Conservation (phyloP, 1,140 invertebrate genomes). For the Luehdorfia chinensis region DNA sequence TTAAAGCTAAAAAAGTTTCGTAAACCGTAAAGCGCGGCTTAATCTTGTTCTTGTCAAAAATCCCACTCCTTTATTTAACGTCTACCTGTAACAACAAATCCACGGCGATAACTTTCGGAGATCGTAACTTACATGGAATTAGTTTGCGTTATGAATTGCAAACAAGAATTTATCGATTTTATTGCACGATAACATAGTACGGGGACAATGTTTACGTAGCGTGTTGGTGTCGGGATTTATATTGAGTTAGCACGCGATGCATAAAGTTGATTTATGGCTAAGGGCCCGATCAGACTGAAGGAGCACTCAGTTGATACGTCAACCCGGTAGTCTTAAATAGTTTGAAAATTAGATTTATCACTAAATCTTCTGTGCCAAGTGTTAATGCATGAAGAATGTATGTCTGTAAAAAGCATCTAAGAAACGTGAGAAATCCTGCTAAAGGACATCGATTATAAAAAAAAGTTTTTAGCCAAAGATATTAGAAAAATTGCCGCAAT, state of each 20-base stretch:
- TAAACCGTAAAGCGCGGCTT: neutral
- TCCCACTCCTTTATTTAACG: conserved; percentile 1
- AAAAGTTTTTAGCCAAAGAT: too few relatives aligned
- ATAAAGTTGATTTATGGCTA: conserved; percentile 10
- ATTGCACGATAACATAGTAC: conserved; percentile 1
- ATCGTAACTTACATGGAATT: neutral
- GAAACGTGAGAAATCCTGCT: too few relatives aligned
- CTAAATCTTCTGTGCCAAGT: too few relatives aligned
- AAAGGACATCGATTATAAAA: too few relatives aligned
- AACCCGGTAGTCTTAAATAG: neutral
- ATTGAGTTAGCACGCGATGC: conserved; percentile 7
- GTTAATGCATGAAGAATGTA: too few relatives aligned
- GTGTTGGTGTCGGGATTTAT: neutral
- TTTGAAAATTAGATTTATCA: conserved; percentile 4
- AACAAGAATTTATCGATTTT: conserved; percentile 12
- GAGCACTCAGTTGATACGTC: neutral
- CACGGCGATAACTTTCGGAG: too few relatives aligned
- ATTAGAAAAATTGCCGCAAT: too few relatives aligned
- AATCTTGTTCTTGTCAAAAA: conserved; percentile 6
- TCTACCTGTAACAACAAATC: neutral
- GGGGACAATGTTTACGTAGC: conserved; percentile 7
- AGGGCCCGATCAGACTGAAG: neutral
- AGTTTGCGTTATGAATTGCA: conserved; percentile 4
- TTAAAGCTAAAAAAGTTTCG: too few relatives aligned
- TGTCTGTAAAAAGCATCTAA: too few relatives aligned